Evolutionary conservation across 2,113 vertebrate species (phyloP).

Genomic region (Collichthys lucidus): DNA sequence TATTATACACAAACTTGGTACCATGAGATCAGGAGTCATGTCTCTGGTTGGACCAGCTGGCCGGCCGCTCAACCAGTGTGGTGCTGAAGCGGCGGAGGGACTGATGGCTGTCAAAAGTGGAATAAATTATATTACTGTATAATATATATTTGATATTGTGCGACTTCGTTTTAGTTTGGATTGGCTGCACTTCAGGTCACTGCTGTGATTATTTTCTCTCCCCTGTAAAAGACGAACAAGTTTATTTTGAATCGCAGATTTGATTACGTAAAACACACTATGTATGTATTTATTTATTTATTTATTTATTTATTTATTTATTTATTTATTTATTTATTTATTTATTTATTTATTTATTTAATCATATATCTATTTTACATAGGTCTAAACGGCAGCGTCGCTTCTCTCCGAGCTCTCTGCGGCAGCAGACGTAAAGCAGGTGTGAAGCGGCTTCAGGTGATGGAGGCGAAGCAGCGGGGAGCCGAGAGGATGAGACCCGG

Average conservation of each 20-base stretch:
- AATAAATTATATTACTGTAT: too few species aligned
- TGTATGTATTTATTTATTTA: too few species aligned
- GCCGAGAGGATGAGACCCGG: neutral
- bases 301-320: too few species aligned
- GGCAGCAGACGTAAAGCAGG: slow-evolving; percentile 9
- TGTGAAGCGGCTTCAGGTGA: slow-evolving; percentile 27
- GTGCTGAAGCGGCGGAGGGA: neutral
- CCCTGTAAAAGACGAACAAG: neutral
- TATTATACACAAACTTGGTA: neutral
- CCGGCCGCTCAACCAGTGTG: neutral
- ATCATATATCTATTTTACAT: neutral
- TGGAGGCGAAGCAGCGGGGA: slow-evolving; percentile 5
- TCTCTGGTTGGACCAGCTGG: neutral
- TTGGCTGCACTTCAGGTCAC: neutral
- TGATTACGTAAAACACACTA: neutral
- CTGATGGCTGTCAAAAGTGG: too few species aligned
- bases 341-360: too few species aligned
- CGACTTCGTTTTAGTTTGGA: neutral
- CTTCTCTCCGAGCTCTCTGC: neutral
- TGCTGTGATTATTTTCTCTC: neutral
- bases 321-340: too few species aligned
- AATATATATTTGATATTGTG: neutral
- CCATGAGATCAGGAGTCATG: too few species aligned
- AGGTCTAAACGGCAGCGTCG: neutral
- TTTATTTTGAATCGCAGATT: neutral